Base-by-base conservation (phyloP, 2,888 invertebrate genomes). In the Stenchaetothrips biformis region DNA sequence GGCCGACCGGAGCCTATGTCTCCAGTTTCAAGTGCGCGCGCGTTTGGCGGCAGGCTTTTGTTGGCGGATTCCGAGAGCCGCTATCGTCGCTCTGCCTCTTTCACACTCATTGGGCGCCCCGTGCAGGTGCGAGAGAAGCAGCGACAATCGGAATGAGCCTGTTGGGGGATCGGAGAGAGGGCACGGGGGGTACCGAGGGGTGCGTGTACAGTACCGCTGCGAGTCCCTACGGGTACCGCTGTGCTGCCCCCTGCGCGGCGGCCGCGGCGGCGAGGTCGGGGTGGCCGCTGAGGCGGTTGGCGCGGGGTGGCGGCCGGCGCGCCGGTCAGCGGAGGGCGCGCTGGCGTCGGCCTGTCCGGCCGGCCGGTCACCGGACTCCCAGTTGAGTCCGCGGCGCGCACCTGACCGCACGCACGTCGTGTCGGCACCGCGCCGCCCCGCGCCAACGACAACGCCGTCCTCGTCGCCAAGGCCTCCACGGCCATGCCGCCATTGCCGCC, bases 401-500 rank as follows among this genome's bases (percentile, higher is more conserved):
- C 59, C 59, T 59, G 59, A 59, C 59, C 59, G 59, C 13, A 37
- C 37, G 37, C 37, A 37, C 37, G 37, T 4, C 37, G 37, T 4
- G 37, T 37, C 37, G 37, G 37, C 37, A 59, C 59, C 59, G 59
- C 0, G 16, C 59, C 59, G 59, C 13, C 37, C 16, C 59, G 59
- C 59, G 59, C 59, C 59, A 6, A 53, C 13, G 53, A 53, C 53
- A 18, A 11, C 9, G 67, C 67, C 25, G 67, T 74, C 25, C 67
- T 37, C 18, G 67, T 21, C 67, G 53, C 67, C 37, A 37, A 37
- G 67, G 8, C 67, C 67, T 67, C 67, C 53, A 53, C 53, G 16
- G 53, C 18, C 67, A 74, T 74, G 67, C 21, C 67, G 67, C 67
- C 67, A 7, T 11, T 74, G 67, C 21, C 67, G 67, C 67, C 67